Base-by-base conservation (phyloP, 2,113 vertebrate genomes). In the Cynopterus brachyotis region DNA sequence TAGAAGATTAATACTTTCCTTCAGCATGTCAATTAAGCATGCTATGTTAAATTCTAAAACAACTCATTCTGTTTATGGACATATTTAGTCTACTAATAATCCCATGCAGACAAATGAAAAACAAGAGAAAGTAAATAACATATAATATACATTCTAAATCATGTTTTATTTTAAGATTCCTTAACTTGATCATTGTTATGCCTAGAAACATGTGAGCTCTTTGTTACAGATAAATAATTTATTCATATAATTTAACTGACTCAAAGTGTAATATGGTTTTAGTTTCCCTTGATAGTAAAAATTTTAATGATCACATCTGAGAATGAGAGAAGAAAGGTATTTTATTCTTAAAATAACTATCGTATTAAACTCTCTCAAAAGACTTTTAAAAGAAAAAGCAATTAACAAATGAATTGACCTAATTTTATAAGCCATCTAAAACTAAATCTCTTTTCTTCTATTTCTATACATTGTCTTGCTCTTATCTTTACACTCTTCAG, bases 341-440 rank as follows among this genome's bases (percentile, higher is more conserved):
- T 94, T 86, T 96, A 89, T 28, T 97, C 76, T 94, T 93, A 93
- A 95, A 96, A 96, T 92, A 92, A 32, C 70, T 53, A 22, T 89
- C 62, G 62, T 30, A 79, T 35, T 95, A 97, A 95, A 88, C 6
- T 88, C 50, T 95, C 84, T 92, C 96, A 88, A 94, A 95, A 93
- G 84, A 66, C 35, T 89, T 87, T 84, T 47, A 79, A 86, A 95
- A 81, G n/a, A 87, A 93, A 90, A 96, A 73, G 69, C 88, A 97
- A 96, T 97, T 96, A 96, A 76, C 32, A 95, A 96, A 88, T 82
- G 40, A 64, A 67, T 32, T 91, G 60, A 95, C 81, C 81, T 91
- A 92, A 89, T 96, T 98, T 90, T 88, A 53, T 57, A 92, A 72
- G 59, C 32, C 76, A 67, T 62, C 32, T 70, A 81, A 62, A 93